These are phyloP conservation scores for Aspidoscelis tigris DNA, from an alignment of 2,113 vertebrate species.

Conservation along the genomic window DNA sequence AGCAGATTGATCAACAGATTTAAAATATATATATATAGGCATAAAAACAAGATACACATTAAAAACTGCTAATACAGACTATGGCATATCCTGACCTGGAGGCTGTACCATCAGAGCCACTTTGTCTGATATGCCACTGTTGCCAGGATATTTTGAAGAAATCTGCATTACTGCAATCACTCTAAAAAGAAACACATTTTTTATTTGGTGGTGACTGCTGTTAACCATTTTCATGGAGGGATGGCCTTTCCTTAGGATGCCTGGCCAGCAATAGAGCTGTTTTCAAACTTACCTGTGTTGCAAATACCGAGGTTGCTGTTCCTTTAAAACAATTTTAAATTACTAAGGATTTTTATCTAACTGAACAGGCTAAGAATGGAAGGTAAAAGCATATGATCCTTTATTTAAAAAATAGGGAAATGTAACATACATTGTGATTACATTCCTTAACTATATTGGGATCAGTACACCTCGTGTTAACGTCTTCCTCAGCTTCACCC, in stretches of 20 bases:
- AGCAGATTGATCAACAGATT: no score
- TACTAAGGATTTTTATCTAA: not conserved
- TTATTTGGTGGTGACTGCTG: no score
- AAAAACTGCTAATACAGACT: no score
- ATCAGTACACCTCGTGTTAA: slow-evolving; percentile 46
- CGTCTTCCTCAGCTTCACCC: slow-evolving; percentile 56
- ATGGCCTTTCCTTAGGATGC: no score
- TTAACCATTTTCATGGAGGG: no score
- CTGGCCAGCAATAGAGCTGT: not conserved
- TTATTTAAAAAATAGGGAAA: slow-evolving; percentile 19
- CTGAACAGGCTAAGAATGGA: not conserved
- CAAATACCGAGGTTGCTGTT: not conserved
- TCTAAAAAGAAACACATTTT: not conserved
- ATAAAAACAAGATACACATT: no score
- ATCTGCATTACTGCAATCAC: not conserved
- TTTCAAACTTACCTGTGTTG: not conserved
- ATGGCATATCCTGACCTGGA: no score
- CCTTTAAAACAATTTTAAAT: not conserved
- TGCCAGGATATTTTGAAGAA: slow-evolving; percentile 4
- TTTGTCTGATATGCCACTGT: not conserved
- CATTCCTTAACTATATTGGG: slow-evolving; percentile 65
- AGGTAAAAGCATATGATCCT: not conserved
- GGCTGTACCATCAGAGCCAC: not conserved
- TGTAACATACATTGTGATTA: slow-evolving; percentile 23
- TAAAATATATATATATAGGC: no score